Conservation (phyloP, 2,888 invertebrate genomes). For the Dolichomitus sp. region DNA sequence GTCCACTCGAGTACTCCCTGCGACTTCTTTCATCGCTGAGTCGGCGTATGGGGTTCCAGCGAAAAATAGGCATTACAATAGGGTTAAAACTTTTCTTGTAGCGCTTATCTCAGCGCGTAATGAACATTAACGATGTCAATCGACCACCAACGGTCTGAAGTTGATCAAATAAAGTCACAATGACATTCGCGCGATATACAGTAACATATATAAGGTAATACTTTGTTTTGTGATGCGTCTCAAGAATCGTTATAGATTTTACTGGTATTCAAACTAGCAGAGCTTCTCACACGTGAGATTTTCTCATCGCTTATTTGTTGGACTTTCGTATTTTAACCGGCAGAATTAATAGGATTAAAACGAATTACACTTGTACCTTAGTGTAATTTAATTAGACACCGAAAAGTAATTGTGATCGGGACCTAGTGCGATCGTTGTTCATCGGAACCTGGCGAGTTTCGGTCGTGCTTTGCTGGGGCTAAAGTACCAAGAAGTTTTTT, state of each 20-base stretch:
- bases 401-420: background rate
- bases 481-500: no score
- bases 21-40: background rate
- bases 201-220: background rate
- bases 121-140: conserved; percentile 9
- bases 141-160: conserved; percentile 27
- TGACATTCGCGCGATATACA: background rate
- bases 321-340: no score
- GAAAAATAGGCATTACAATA: conserved; percentile 44
- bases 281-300: no score
- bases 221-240: background rate
- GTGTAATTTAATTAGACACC: background rate
- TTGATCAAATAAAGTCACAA: background rate
- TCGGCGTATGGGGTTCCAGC: conserved; percentile 56
- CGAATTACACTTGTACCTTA: no score
- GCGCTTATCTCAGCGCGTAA: background rate
- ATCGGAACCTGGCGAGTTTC: no score
- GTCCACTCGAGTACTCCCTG: conserved; percentile 15
- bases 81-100: background rate
- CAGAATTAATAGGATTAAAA: no score
- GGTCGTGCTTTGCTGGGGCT: no score
- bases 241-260: no score
- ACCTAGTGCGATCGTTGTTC: no score
- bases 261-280: no score
- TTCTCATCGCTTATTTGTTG: no score